These are phyloP conservation scores for Boloria euphrosyne DNA, from an alignment of 2,888 invertebrate species.

Conservation along the genomic window DNA sequence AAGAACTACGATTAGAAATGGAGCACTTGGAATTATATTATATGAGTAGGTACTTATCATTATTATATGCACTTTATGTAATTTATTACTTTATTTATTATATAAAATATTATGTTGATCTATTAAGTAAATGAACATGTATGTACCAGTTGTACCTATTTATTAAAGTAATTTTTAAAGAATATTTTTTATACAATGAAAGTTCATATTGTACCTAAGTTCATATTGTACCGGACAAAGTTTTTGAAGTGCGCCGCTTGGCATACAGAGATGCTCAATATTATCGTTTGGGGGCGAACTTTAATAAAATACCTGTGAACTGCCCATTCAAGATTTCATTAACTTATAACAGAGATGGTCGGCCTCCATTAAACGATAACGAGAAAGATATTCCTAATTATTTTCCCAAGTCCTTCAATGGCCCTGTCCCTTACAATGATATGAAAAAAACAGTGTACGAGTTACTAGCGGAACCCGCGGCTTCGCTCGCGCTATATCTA, in stretches of 20 bases:
- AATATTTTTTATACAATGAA: no score
- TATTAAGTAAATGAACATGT: no score
- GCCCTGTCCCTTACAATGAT: slow-evolving; percentile 86
- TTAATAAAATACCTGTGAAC: slow-evolving; percentile 94
- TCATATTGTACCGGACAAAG: slow-evolving; percentile 96
- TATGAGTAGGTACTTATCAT: no score
- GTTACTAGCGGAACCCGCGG: no score
- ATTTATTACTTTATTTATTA: no score
- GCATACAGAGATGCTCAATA: no score
- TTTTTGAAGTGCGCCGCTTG: slow-evolving; percentile 91
- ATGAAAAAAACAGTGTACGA: slow-evolving; percentile 77
- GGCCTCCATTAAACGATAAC: slow-evolving; percentile 88
- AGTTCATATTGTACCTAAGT: no score
- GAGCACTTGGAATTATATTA: slow-evolving; percentile 55
- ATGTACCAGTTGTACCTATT: no score
- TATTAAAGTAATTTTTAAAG: no score
- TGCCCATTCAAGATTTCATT: slow-evolving; percentile 88
- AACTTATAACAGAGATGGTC: slow-evolving; percentile 94
- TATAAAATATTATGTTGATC: no score
- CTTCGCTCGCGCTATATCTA: no score
- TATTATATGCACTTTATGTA: no score
- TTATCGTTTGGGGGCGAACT: slow-evolving; percentile 93
- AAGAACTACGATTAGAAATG: slow-evolving; percentile 43
- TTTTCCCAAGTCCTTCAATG: slow-evolving; percentile 95
- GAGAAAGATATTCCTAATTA: slow-evolving; percentile 95